Base-by-base conservation (phyloP, 2,888 invertebrate species). In the Caenorhabditis afra region DNA sequence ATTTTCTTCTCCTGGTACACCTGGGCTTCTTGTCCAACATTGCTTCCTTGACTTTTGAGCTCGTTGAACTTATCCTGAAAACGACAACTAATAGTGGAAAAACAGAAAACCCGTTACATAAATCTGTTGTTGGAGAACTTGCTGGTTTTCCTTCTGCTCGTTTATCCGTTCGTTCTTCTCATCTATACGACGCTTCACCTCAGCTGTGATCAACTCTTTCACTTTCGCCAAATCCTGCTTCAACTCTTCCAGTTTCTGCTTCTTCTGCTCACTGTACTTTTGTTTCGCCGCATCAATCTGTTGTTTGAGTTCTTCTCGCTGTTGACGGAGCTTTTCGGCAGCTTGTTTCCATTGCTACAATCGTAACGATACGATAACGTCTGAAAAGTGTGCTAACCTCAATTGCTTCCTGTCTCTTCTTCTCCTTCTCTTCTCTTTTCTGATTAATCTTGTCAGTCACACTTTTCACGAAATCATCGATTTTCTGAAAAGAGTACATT, bases 161-260 rank as follows among this genome's bases (percentile, higher is more conserved):
- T 23, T 67, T 16, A 62, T 12, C 14, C 81, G 45, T 65, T 80
- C 65, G 22, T 77, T 68, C 37, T 81, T 83, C 52, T 74, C 79
- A 10, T 80, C 78, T 3, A 68, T 45, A 11, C 85, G 64, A 39
- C 70, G 50, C 11, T 81, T 61, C 5, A 66, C 62, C 55, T 85
- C 83, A n/a, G 75, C 75, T n/a, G 79, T 61, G 20, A 85, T 65
- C 64, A 79, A 22, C 16, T 68, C 64, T 23, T 81, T 81, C 29
- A 83, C 67, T 45, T 81, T 16, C 7, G 57, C 74, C 29, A 83
- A 41, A 16, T 76, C 70, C 5, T 62, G 35, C 39, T 74, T 73
- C 45, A 79, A 20, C 22, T 81, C 58, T n/a, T 83, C 79, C 22
- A 79, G 22, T 18, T 57, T 81, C 59, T 81, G 61, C 29, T 71